Conservation (phyloP, 1,140 invertebrate species). For the Drosophila varians region DNA sequence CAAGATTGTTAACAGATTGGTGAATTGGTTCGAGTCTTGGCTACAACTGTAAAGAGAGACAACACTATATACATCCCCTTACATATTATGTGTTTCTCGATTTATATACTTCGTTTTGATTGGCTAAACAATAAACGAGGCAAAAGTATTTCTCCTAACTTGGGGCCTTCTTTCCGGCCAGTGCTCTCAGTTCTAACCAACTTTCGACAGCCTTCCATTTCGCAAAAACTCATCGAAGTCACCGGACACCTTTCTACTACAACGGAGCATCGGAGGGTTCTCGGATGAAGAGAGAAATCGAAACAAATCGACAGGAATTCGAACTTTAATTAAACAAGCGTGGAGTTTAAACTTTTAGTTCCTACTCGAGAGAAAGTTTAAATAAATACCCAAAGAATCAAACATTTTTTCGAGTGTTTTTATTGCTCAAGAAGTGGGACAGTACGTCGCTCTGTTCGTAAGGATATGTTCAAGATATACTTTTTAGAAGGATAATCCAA, state of each 20-base stretch:
- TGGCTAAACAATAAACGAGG: background rate
- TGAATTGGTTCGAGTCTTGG: slow-evolving; percentile 50
- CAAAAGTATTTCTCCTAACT: background rate
- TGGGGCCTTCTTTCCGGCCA: background rate
- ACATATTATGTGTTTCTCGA: background rate
- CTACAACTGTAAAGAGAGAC: slow-evolving; percentile 20
- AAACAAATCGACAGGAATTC: too few species aligned
- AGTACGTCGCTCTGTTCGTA: too few species aligned
- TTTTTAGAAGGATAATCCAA: too few species aligned
- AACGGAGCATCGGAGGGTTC: background rate
- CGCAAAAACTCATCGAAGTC: slow-evolving; percentile 67
- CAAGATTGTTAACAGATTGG: background rate
- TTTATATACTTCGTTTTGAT: background rate
- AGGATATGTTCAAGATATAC: too few species aligned
- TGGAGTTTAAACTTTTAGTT: too few species aligned
- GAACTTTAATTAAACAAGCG: too few species aligned
- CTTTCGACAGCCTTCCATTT: slow-evolving; percentile 36
- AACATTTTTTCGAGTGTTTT: background rate
- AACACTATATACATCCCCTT: background rate
- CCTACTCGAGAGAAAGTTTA: too few species aligned
- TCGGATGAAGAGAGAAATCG: background rate
- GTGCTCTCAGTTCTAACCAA: background rate
- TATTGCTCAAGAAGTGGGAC: background rate
- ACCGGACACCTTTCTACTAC: slow-evolving; percentile 42
- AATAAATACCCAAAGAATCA: too few species aligned